Conservation (phyloP, 2,888 invertebrate genomes). For the Aplocera efformata region DNA sequence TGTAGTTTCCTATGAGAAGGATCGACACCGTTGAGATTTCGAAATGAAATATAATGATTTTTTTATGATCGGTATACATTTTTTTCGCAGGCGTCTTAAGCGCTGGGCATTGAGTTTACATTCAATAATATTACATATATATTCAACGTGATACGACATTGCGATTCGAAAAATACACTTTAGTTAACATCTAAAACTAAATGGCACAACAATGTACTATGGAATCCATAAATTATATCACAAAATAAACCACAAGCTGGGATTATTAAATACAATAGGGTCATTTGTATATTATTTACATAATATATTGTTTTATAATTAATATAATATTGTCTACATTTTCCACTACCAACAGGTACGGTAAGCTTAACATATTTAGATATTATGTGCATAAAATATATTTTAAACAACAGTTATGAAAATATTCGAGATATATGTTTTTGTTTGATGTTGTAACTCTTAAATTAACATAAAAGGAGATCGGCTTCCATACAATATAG, state of each 20-base stretch:
- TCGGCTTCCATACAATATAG: constrained; percentile 2
- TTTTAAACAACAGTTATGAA: constrained; percentile 5
- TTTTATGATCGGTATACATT: too few relatives aligned
- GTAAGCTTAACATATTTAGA: constrained; percentile 49
- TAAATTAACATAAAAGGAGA: constrained; percentile 12
- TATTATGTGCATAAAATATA: constrained; percentile 22
- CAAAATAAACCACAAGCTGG: constrained; percentile 34
- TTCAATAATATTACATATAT: too few relatives aligned
- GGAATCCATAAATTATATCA: constrained; percentile 32
- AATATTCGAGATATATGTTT: constrained; percentile 20
- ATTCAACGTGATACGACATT: constrained; percentile 18
- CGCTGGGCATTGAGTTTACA: too few relatives aligned
- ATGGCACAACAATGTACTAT: constrained; percentile 35
- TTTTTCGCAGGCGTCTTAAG: too few relatives aligned
- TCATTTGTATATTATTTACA: constrained; percentile 35
- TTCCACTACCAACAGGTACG: constrained; percentile 65
- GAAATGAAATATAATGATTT: too few relatives aligned
- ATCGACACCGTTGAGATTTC: too few relatives aligned
- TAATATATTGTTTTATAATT: constrained; percentile 30
- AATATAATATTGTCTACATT: constrained; percentile 53
- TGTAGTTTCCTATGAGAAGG: too few relatives aligned
- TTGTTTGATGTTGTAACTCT: too few relatives aligned
- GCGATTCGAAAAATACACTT: constrained; percentile 22
- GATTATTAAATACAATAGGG: constrained; percentile 17
- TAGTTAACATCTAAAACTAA: constrained; percentile 23